Evolutionary conservation across 2,797 vertebrate genomes (phyloP).

Genomic region (Allobates femoralis): DNA sequence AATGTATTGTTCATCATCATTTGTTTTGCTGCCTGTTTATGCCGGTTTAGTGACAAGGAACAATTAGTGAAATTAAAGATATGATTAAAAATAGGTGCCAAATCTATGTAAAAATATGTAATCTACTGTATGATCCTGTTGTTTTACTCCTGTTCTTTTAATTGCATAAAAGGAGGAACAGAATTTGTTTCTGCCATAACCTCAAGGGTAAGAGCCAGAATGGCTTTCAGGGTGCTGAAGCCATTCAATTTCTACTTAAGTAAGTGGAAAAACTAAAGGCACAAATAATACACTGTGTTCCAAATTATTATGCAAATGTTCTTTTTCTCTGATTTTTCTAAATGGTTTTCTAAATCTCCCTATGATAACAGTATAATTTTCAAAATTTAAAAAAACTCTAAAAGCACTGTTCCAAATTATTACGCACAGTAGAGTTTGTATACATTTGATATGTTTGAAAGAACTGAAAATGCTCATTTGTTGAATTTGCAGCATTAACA

Average conservation of each 20-base stretch:
- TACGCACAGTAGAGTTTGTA: too few relatives aligned
- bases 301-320: too few relatives aligned
- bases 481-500: too few relatives aligned
- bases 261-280: constrained; percentile 65
- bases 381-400: too few relatives aligned
- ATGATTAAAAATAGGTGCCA: constrained; percentile 49
- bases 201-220: constrained; percentile 63
- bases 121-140: constrained; percentile 58
- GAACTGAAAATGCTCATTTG: too few relatives aligned
- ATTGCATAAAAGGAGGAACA: constrained; percentile 68
- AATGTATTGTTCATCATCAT: constrained; percentile 64
- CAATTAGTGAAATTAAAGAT: constrained; percentile 62
- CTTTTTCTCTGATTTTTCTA: too few relatives aligned
- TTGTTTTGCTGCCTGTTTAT: constrained; percentile 66
- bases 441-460: too few relatives aligned
- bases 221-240: constrained; percentile 59
- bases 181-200: constrained; percentile 67
- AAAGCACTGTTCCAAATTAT: too few relatives aligned
- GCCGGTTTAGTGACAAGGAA: constrained; percentile 38
- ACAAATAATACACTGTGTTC: constrained; percentile 66
- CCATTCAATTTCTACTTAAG: constrained; percentile 70
- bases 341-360: too few relatives aligned
- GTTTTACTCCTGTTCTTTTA: constrained; percentile 70
- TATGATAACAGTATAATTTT: too few relatives aligned
- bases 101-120: constrained; percentile 65